Evolutionary conservation across 2,888 invertebrate genomes (phyloP).

Genomic region (Bombylius major): DNA sequence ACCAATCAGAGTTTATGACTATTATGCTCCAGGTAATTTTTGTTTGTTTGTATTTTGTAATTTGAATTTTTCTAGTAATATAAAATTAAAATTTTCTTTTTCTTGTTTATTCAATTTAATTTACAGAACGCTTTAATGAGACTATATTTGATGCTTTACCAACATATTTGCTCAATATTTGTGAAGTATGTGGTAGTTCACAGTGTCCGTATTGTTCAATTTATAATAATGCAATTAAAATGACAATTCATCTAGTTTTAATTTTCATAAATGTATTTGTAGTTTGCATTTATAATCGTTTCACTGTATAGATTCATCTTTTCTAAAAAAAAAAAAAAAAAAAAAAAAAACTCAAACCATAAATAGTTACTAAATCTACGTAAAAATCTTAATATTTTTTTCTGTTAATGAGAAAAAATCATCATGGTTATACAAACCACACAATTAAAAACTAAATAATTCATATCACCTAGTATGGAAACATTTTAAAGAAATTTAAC

Average conservation of each 20-base stretch:
- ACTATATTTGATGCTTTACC: slow-evolving; percentile 79
- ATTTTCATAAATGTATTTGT: neutral
- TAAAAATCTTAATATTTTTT: no score
- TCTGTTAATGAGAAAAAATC: no score
- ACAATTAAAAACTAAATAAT: no score
- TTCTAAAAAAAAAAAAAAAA: neutral
- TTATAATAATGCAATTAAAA: slow-evolving; percentile 47
- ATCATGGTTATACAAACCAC: no score
- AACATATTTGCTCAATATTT: slow-evolving; percentile 77
- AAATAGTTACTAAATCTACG: no score
- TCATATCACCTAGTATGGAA: no score
- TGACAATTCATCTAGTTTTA: neutral
- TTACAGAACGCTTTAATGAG: slow-evolving; percentile 81
- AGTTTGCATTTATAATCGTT: neutral
- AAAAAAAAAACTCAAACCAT: no score
- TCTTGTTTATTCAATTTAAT: slow-evolving; percentile 4
- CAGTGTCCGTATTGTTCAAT: slow-evolving; percentile 88
- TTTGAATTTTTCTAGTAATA: neutral
- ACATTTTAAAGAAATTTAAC: no score
- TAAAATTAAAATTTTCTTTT: neutral
- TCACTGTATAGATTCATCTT: neutral
- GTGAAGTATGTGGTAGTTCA: slow-evolving; percentile 88
- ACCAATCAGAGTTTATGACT: slow-evolving; percentile 83
- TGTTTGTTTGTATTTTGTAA: slow-evolving; percentile 4
- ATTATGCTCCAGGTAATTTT: slow-evolving; percentile 65